phyloP scores from a whole-genome alignment of 2,888 invertebrate species.

The Chymomyza amoena region DNA sequence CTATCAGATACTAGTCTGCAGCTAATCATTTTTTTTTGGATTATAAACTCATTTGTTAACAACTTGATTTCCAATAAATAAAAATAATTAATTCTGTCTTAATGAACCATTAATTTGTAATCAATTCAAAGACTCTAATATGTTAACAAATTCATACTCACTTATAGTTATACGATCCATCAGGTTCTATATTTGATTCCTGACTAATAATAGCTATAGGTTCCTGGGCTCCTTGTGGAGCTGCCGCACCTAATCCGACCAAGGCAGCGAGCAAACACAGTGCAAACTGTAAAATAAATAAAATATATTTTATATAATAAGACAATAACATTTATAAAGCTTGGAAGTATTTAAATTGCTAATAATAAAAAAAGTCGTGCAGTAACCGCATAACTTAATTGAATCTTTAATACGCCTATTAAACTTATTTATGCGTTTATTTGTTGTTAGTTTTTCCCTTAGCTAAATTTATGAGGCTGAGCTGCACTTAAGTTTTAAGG shows the following conservation, averaged over 20 bases:
- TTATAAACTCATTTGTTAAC: too few relatives aligned
- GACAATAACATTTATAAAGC: constrained; percentile 7
- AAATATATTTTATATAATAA: constrained; percentile 49
- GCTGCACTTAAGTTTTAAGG: constrained; percentile 53
- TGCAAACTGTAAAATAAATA: constrained; percentile 58
- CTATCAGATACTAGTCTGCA: too few relatives aligned
- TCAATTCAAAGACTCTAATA: too few relatives aligned
- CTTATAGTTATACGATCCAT: constrained; percentile 87
- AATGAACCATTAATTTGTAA: too few relatives aligned
- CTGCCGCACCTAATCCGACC: constrained; percentile 78
- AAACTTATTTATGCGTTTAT: not conserved
- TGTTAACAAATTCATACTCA: constrained; percentile 70
- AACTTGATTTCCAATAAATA: too few relatives aligned
- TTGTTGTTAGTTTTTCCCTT: constrained; percentile 1
- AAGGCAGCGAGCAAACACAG: constrained; percentile 68
- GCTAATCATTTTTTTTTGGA: too few relatives aligned
- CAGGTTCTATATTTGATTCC: constrained; percentile 85
- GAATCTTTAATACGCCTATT: not conserved
- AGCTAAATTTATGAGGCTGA: not conserved
- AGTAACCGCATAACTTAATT: not conserved
- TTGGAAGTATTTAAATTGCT: not conserved
- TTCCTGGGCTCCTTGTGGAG: constrained; percentile 82
- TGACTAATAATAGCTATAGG: constrained; percentile 85
- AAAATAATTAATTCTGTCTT: too few relatives aligned
- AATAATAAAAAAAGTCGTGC: not conserved